Evolutionary conservation across 2,888 invertebrate genomes (phyloP).

Genomic region (Ditylenchus weischeri): DNA sequence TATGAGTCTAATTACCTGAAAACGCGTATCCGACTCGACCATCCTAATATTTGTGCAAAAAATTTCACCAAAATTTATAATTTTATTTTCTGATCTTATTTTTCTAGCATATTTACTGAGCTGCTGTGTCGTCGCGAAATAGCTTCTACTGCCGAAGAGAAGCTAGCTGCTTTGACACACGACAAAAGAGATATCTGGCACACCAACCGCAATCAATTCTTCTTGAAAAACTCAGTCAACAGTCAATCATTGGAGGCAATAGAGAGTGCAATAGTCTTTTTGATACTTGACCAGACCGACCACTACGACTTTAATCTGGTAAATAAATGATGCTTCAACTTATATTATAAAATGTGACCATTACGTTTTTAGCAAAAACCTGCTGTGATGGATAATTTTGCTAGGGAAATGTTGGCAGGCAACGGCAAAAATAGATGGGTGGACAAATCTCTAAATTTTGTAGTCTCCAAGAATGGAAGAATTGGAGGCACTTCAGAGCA

Average conservation of each 20-base stretch:
- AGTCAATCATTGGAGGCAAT: conserved; percentile 37
- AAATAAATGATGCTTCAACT: not conserved
- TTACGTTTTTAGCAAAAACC: conserved; percentile 33
- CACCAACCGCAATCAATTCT: conserved; percentile 45
- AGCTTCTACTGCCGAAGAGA: conserved; percentile 33
- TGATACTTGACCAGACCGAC: conserved; percentile 37
- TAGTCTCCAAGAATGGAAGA: conserved; percentile 39
- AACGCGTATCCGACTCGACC: no score
- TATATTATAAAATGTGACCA: not conserved
- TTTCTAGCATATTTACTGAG: conserved; percentile 48
- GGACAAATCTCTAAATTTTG: conserved; percentile 52
- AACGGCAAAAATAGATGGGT: conserved; percentile 50
- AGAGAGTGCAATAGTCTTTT: conserved; percentile 43
- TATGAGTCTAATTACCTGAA: no score
- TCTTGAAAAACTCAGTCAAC: conserved; percentile 43
- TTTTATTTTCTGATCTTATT: no score
- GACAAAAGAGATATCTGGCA: conserved; percentile 45
- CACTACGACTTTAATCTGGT: not conserved
- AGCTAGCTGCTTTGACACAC: conserved; percentile 45
- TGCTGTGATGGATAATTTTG: conserved; percentile 38
- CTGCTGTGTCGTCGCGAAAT: conserved; percentile 36
- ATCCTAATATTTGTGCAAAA: no score
- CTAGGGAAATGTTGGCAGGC: conserved; percentile 48
- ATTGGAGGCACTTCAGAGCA: conserved; percentile 53
- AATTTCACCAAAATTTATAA: no score